Percentiles rank a stretch among this genome's conserved stretches.
These are phyloP conservation scores for Tanytarsus gracilentus DNA, from an alignment of 2,888 invertebrate species.

Conservation along the genomic window DNA sequence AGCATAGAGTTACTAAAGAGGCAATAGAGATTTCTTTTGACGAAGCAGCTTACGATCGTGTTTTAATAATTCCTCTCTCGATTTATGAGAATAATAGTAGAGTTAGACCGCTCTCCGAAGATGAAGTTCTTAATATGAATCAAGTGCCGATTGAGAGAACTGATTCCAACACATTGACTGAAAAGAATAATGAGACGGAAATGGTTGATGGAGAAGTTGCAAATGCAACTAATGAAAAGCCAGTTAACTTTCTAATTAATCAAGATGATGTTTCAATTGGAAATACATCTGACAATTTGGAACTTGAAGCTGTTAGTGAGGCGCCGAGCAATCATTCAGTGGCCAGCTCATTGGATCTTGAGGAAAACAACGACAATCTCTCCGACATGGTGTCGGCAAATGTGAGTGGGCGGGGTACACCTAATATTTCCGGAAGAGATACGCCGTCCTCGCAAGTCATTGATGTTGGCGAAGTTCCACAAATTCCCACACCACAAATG, in stretches of 20 bases:
- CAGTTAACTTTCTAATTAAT: conserved; percentile 62
- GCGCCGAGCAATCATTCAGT: conserved; percentile 94
- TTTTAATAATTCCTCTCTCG: conserved; percentile 62
- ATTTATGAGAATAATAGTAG: conserved; percentile 47
- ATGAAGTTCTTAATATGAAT: conserved; percentile 49
- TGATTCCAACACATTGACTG: conserved; percentile 32
- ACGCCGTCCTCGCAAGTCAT: conserved; percentile 91
- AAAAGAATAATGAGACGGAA: conserved; percentile 33
- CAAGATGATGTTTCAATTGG: conserved; percentile 89
- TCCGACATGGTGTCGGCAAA: conserved; percentile 97
- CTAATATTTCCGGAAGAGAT: conserved; percentile 93
- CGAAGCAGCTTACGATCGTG: conserved; percentile 42
- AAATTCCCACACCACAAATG: conserved; percentile 45
- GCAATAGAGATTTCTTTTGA: too few relatives aligned
- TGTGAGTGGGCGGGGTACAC: conserved; percentile 82
- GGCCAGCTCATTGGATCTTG: conserved; percentile 79
- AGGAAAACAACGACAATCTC: conserved; percentile 81
- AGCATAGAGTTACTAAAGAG: too few relatives aligned
- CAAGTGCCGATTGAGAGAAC: conserved; percentile 38
- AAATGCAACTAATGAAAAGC: conserved; percentile 11
- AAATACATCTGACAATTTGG: conserved; percentile 86
- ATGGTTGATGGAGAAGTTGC: conserved; percentile 25
- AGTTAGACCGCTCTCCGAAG: conserved; percentile 57
- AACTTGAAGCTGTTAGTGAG: conserved; percentile 92
- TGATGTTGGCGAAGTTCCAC: conserved; percentile 53